Base-by-base conservation (phyloP, 2,888 invertebrate species). In the Drosophila subquinaria region DNA sequence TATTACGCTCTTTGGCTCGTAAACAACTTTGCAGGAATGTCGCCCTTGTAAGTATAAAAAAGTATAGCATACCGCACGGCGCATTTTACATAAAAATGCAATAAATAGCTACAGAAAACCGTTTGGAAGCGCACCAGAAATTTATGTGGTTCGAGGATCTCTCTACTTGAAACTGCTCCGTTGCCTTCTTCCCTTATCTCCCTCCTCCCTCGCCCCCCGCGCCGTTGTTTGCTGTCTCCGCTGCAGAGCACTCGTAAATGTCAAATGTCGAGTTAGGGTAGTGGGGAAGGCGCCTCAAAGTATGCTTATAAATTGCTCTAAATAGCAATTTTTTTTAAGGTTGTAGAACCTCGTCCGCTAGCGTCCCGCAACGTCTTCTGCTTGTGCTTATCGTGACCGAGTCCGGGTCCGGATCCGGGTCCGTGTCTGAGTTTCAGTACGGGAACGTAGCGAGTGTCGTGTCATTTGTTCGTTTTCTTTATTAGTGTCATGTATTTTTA, bases 401-500 rank as follows among this genome's bases (percentile, higher is more conserved):
- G 60, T 61, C 30, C 55, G 48, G 47, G 40, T 47, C 27, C 13
- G 61, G 33, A 53, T 23, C 15, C 33, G 43, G 38, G 50, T 59
- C 35, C 40, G 27, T 30, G 57, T 35, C 36, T 17, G 38, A n/a
- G 48, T 47, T 17, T 13, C 55, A 23, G 67, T 27, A 35, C 42
- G 55, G 47, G 17, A 57, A 45, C 35, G 45, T 20, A 61, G 74
- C 70, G 79, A 76, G 84, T 89, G 79, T 87, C 86, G 90, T 89
- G 90, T 88, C 86, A 87, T 87, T 87, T 87, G 90, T 84, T 89
- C 83, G 89, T 88, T 87, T 88, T 91, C 90, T 91, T 91, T 91
- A 91, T 91, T 91, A 91, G 92, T 91, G 91, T 91, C 92, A 91
- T 91, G 91, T 91, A 91, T 91, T 91, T 91, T 91, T 91, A 91